Conservation (phyloP, 2,888 invertebrate genomes). For the Drosophila ezoana region DNA sequence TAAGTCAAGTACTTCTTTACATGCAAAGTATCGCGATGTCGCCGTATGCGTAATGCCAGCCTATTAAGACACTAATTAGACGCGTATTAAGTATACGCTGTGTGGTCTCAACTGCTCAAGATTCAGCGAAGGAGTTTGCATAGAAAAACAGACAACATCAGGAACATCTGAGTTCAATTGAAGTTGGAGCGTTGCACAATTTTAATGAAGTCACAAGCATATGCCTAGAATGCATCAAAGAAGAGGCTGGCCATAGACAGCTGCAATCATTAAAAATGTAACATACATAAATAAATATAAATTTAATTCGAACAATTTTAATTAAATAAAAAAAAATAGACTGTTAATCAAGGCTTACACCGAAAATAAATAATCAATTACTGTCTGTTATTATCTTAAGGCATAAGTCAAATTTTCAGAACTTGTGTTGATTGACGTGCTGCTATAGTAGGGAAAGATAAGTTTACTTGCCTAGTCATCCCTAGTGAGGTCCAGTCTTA, state of each 20-base stretch:
- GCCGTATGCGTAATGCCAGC: slow-evolving; percentile 19
- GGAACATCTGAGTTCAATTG: slow-evolving; percentile 32
- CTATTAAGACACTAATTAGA: slow-evolving; percentile 67
- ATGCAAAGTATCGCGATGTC: slow-evolving; percentile 11
- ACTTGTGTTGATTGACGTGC: too few relatives aligned
- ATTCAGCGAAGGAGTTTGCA: slow-evolving; percentile 14
- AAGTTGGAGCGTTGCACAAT: slow-evolving; percentile 14
- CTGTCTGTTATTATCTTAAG: too few relatives aligned
- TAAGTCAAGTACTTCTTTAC: slow-evolving; percentile 47
- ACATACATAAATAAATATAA: too few relatives aligned
- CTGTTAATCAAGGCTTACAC: too few relatives aligned
- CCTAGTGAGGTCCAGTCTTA: too few relatives aligned
- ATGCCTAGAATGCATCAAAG: not conserved
- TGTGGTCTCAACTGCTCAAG: slow-evolving; percentile 34
- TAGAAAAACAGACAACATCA: slow-evolving; percentile 6
- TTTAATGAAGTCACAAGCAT: slow-evolving; percentile 13
- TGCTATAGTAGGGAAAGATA: too few relatives aligned
- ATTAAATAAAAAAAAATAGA: too few relatives aligned
- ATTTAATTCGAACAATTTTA: too few relatives aligned
- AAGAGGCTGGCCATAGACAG: slow-evolving; percentile 1
- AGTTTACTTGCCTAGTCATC: too few relatives aligned
- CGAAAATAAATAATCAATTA: too few relatives aligned
- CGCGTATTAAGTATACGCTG: slow-evolving; percentile 53
- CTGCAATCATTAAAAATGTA: too few relatives aligned
- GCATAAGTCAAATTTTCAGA: too few relatives aligned